A percentile compares a stretch with the other conserved stretches of the same genome.
Evolutionary conservation across 2,888 invertebrate species (phyloP).

Genomic region (Lottia gigantea): DNA sequence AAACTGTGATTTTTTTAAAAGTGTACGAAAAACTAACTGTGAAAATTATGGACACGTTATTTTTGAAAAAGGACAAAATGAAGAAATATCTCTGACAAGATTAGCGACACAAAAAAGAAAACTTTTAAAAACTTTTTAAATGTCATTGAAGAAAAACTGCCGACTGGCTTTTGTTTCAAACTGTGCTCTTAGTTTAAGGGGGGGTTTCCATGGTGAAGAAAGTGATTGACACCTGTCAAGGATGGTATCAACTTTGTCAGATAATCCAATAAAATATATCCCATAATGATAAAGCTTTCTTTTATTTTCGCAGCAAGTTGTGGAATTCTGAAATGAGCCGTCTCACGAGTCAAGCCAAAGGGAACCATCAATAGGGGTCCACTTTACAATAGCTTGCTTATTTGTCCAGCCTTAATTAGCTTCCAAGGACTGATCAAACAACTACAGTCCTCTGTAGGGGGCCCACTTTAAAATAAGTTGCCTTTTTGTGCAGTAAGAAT

Average conservation of each 20-base stretch:
- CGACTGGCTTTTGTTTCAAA: neutral
- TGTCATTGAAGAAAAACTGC: too few species aligned
- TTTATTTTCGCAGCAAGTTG: neutral
- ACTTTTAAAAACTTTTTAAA: conserved; percentile 1
- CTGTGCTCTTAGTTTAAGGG: conserved; percentile 5
- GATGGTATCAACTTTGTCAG: conserved; percentile 6
- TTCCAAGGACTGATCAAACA: too few species aligned
- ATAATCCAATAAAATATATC: conserved; percentile 10
- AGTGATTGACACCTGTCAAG: conserved; percentile 1
- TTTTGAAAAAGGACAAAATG: conserved; percentile 9
- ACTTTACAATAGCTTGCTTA: too few species aligned
- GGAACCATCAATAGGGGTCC: too few species aligned
- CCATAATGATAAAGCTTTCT: neutral
- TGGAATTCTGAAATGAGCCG: too few species aligned
- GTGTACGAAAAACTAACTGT: conserved; percentile 1
- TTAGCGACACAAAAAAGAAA: neutral
- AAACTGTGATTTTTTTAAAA: neutral
- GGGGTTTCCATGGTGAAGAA: neutral
- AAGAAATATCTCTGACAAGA: neutral
- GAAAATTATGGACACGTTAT: conserved; percentile 4
- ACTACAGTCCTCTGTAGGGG: too few species aligned
- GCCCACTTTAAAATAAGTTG: too few species aligned
- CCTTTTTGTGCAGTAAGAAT: too few species aligned
- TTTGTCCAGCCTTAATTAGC: too few species aligned
- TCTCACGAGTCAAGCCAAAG: too few species aligned